A percentile compares a stretch with the other conserved stretches of the same genome.
These are phyloP conservation scores for Rhynchonema sp. DNA, from an alignment of 2,888 invertebrate genomes.

Conservation along the genomic window DNA sequence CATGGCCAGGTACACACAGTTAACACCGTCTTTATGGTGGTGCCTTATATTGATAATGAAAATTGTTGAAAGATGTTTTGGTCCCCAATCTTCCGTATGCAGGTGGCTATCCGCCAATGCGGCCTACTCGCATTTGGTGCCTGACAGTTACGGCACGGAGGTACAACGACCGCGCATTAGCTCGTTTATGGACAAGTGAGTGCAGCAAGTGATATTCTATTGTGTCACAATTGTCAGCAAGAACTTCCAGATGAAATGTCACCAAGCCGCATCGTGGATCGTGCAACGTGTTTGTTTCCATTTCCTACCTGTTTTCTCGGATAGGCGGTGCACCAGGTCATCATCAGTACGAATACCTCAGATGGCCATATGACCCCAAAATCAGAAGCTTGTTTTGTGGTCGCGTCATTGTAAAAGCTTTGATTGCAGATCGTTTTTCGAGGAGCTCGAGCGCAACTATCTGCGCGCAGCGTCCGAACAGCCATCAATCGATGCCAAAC, in stretches of 20 bases:
- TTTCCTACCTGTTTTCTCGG: too few species aligned
- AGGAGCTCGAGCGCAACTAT: constrained; percentile 16
- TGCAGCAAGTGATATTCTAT: not conserved
- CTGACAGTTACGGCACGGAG: constrained; percentile 8
- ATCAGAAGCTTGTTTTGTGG: too few species aligned
- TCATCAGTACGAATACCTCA: too few species aligned
- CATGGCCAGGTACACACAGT: constrained; percentile 49
- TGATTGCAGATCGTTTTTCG: constrained; percentile 5
- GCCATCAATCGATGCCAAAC: constrained; percentile 13
- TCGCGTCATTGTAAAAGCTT: not conserved
- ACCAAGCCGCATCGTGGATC: too few species aligned
- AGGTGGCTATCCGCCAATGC: constrained; percentile 48
- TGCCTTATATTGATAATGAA: too few species aligned
- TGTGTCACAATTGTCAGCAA: not conserved
- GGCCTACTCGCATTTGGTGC: constrained; percentile 54
- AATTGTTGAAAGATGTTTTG: too few species aligned
- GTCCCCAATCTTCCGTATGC: constrained; percentile 4
- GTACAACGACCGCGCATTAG: constrained; percentile 14
- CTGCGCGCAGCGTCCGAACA: constrained; percentile 14
- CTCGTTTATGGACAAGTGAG: constrained; percentile 27
- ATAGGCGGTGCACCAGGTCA: too few species aligned
- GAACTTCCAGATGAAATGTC: too few species aligned
- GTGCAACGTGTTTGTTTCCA: too few species aligned
- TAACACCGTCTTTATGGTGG: too few species aligned
- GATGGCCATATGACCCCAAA: too few species aligned